These are phyloP conservation scores for Apaloderma vittatum DNA, from an alignment of 2,113 vertebrate species.

Conservation along the genomic window DNA sequence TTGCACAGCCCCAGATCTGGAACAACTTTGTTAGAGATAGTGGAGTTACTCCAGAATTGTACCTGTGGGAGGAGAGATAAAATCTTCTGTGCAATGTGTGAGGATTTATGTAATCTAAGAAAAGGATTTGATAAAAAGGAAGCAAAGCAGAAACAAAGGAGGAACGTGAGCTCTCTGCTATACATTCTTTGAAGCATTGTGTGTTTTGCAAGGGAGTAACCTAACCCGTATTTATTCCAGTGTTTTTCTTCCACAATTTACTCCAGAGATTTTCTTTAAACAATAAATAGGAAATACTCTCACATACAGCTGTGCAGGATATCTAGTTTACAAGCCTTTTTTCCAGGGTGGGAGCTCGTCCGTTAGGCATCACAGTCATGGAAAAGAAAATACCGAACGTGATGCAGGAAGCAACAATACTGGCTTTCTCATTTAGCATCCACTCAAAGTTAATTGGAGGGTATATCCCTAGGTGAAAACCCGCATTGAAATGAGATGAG, in stretches of 20 bases:
- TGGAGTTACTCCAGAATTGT: not conserved
- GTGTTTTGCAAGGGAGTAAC: slow-evolving; percentile 14
- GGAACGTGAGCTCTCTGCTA: not conserved
- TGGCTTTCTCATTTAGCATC: slow-evolving; percentile 24
- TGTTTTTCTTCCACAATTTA: slow-evolving; percentile 74
- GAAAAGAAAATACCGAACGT: slow-evolving; percentile 68
- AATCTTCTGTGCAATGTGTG: not conserved
- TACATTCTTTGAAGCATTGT: not conserved
- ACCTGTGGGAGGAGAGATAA: not conserved
- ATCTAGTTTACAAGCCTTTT: slow-evolving; percentile 65
- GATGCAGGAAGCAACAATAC: slow-evolving; percentile 72
- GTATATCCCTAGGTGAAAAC: not conserved
- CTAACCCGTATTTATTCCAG: not conserved
- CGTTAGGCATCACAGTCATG: not conserved
- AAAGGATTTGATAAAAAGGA: slow-evolving; percentile 25
- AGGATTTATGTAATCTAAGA: not conserved
- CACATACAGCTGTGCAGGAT: slow-evolving; percentile 77
- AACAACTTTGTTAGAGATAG: not conserved
- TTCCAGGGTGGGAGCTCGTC: slow-evolving; percentile 67
- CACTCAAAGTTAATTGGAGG: not conserved
- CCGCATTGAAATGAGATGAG: not conserved
- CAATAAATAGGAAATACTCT: slow-evolving; percentile 75
- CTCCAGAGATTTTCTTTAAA: slow-evolving; percentile 67
- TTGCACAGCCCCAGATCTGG: not conserved
- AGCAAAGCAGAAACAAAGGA: slow-evolving; percentile 25